These are phyloP conservation scores for Platycheirus albimanus DNA, from an alignment of 2,888 invertebrate genomes.

Conservation along the genomic window DNA sequence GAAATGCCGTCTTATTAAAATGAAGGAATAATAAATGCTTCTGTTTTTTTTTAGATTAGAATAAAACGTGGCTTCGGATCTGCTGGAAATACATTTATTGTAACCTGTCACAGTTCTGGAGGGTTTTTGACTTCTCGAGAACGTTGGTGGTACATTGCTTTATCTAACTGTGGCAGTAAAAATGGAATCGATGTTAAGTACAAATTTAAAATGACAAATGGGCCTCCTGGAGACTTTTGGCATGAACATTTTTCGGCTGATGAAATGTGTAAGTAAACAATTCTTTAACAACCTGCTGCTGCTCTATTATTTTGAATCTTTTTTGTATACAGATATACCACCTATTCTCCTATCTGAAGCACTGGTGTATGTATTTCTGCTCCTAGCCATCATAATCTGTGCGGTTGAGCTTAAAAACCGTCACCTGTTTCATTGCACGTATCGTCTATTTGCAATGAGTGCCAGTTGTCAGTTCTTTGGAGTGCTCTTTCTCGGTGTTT, in stretches of 20 bases:
- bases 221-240: slow-evolving; percentile 90
- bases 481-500: slow-evolving; percentile 87
- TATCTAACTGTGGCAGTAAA: slow-evolving; percentile 90
- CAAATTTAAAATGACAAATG: slow-evolving; percentile 94
- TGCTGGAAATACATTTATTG: slow-evolving; percentile 80
- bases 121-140: slow-evolving; percentile 91
- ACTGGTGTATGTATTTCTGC: slow-evolving; percentile 88
- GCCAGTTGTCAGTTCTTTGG: slow-evolving; percentile 88
- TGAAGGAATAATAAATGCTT: no score
- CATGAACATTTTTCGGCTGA: slow-evolving; percentile 96
- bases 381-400: slow-evolving; percentile 89
- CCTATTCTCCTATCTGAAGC: slow-evolving; percentile 91
- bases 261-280: slow-evolving; percentile 92
- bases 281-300: no score
- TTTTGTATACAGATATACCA: slow-evolving; percentile 90
- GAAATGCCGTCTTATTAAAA: not conserved
- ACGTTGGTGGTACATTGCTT: slow-evolving; percentile 97
- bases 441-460: slow-evolving; percentile 91
- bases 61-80: slow-evolving; percentile 74
- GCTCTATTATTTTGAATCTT: no score
- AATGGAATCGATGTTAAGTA: slow-evolving; percentile 92
- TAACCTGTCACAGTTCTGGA: slow-evolving; percentile 87
- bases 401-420: slow-evolving; percentile 89
- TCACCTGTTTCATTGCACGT: slow-evolving; percentile 93
- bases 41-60: slow-evolving; percentile 49